These are phyloP conservation scores for Jordanella pulchra DNA, from an alignment of 2,797 vertebrate genomes.

Conservation along the genomic window DNA sequence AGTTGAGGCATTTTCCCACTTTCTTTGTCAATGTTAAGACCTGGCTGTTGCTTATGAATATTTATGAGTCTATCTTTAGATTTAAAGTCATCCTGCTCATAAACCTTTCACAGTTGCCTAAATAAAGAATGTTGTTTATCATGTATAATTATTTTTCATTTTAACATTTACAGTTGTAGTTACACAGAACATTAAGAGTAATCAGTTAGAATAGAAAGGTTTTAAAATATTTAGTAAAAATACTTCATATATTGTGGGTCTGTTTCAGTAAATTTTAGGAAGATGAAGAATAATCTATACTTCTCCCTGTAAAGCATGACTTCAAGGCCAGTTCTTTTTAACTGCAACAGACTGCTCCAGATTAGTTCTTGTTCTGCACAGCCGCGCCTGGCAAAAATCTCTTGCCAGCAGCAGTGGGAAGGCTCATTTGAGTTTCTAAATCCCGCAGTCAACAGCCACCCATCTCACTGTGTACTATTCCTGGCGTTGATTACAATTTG, in stretches of 20 bases:
- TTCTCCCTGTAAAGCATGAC: constrained; percentile 48
- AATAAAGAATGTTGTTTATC: constrained; percentile 1
- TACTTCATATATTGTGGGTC: constrained; percentile 10
- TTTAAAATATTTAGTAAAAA: constrained; percentile 11
- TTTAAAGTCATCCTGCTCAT: constrained; percentile 14
- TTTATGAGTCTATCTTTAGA: constrained; percentile 46
- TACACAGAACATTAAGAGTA: not conserved
- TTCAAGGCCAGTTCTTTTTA: constrained; percentile 52
- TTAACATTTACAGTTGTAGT: constrained; percentile 1
- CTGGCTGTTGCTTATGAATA: constrained; percentile 49
- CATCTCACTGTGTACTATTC: constrained; percentile 51
- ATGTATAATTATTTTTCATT: not conserved
- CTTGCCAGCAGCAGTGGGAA: constrained; percentile 56
- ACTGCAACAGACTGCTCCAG: constrained; percentile 65
- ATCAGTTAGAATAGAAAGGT: not conserved
- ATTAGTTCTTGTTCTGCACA: constrained; percentile 73
- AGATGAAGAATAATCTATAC: constrained; percentile 36
- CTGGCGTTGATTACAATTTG: constrained; percentile 64
- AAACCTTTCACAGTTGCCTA: constrained; percentile 5
- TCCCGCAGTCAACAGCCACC: constrained; percentile 64
- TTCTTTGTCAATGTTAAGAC: constrained; percentile 41
- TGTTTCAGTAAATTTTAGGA: constrained; percentile 31
- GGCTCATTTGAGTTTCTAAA: constrained; percentile 61
- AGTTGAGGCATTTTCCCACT: constrained; percentile 40
- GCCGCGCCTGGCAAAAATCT: constrained; percentile 57